Conservation (phyloP, 2,888 invertebrate genomes). For the Athrips mouffetella region DNA sequence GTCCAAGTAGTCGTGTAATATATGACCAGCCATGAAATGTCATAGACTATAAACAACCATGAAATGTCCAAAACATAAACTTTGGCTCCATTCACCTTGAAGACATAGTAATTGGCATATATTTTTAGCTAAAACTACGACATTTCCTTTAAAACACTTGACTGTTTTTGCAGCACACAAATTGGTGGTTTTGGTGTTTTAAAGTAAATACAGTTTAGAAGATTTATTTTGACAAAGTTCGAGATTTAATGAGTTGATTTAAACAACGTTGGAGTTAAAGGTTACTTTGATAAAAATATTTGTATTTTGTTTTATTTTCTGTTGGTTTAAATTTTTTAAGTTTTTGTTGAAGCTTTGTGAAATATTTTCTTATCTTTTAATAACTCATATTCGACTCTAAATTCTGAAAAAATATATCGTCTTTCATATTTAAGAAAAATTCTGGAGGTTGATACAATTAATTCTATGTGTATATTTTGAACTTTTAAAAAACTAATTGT, state of each 20-base stretch:
- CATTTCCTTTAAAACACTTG: conserved; percentile 4
- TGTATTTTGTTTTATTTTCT: background rate
- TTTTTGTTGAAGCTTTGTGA: too few species aligned
- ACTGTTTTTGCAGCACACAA: background rate
- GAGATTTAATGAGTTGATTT: too few species aligned
- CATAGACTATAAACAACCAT: too few species aligned
- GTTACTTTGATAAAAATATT: background rate
- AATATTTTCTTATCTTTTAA: too few species aligned
- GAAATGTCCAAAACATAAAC: background rate
- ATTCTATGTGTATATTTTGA: too few species aligned
- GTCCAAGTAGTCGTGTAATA: background rate
- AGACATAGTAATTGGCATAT: conserved; percentile 1
- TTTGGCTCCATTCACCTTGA: conserved; percentile 8
- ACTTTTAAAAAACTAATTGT: too few species aligned
- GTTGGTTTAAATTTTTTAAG: too few species aligned
- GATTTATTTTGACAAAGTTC: background rate
- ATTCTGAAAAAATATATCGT: too few species aligned
- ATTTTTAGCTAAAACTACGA: conserved; percentile 5
- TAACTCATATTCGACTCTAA: too few species aligned
- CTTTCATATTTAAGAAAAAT: too few species aligned
- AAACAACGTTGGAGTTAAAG: too few species aligned
- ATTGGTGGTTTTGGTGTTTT: background rate
- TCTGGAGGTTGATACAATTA: too few species aligned
- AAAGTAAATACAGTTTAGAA: background rate
- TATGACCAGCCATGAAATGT: background rate